A percentile compares a stretch with the other conserved stretches of the same genome.
These are phyloP conservation scores for Microcaecilia unicolor DNA, from an alignment of 2,797 vertebrate genomes.

Conservation along the genomic window DNA sequence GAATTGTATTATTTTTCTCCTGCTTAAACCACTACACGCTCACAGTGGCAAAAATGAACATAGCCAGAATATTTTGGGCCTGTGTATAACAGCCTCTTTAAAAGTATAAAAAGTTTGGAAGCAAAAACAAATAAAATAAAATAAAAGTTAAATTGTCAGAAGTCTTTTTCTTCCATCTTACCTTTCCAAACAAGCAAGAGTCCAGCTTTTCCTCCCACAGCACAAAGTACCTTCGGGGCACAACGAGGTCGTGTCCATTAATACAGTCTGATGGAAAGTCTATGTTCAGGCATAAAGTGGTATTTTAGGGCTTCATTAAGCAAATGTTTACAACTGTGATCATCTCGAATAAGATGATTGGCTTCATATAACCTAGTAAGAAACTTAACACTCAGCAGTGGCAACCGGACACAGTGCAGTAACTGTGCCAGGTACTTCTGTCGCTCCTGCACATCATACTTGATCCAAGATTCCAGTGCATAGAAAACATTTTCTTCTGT, in stretches of 20 bases:
- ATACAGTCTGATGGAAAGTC: slow-evolving; percentile 90
- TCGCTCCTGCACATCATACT: slow-evolving; percentile 86
- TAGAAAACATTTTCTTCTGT: slow-evolving; percentile 92
- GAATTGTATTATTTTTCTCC: too few species aligned
- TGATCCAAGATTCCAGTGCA: slow-evolving; percentile 92
- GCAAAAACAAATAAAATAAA: too few species aligned
- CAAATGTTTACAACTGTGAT: slow-evolving; percentile 92
- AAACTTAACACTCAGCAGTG: slow-evolving; percentile 92
- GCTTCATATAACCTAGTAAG: slow-evolving; percentile 93
- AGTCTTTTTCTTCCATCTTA: slow-evolving; percentile 34
- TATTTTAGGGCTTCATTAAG: slow-evolving; percentile 97
- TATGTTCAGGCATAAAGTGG: slow-evolving; percentile 97
- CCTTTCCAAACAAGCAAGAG: slow-evolving; percentile 92
- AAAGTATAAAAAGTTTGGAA: too few species aligned
- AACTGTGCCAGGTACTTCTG: slow-evolving; percentile 89
- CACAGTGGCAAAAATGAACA: too few species aligned
- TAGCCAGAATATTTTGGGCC: too few species aligned
- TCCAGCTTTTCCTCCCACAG: slow-evolving; percentile 92
- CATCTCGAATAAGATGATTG: slow-evolving; percentile 95
- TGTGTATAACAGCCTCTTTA: too few species aligned
- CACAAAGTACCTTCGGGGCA: slow-evolving; percentile 90
- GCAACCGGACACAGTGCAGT: slow-evolving; percentile 89
- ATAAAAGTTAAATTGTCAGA: too few species aligned
- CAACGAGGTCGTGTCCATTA: slow-evolving; percentile 86
- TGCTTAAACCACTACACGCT: too few species aligned